Evolutionary conservation across 2,888 invertebrate genomes (phyloP).

Genomic region (Drosophila parthenogenetica): DNA sequence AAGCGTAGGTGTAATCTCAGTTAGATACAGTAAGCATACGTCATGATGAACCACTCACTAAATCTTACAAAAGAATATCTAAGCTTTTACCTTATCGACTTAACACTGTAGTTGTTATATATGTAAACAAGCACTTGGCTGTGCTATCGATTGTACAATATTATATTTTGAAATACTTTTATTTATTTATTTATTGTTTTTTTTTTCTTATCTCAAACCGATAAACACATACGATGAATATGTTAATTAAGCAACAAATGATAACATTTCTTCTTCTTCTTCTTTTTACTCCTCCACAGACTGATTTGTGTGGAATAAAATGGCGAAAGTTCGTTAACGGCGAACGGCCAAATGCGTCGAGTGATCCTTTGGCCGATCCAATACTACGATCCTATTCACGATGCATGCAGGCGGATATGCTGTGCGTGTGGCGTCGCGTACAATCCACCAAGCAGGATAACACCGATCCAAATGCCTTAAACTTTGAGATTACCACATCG

Average conservation of each 20-base stretch:
- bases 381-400: conserved; percentile 95
- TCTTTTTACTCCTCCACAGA: conserved; percentile 88
- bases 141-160: conserved; percentile 22
- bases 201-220: conserved; percentile 30
- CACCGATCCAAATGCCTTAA: conserved; percentile 86
- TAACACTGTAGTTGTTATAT: background rate
- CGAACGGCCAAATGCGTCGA: conserved; percentile 86
- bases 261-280: conserved; percentile 17
- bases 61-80: background rate
- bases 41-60: background rate
- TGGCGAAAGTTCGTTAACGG: conserved; percentile 97
- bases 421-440: conserved; percentile 99
- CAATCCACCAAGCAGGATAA: conserved; percentile 87
- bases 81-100: background rate
- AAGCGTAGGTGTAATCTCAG: conserved; percentile 35
- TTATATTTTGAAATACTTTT: conserved; percentile 30
- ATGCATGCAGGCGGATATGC: conserved; percentile 96
- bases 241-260: conserved; percentile 35
- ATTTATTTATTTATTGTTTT: conserved; percentile 4
- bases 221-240: conserved; percentile 14
- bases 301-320: conserved; percentile 99
- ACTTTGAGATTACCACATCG: conserved; percentile 85
- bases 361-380: conserved; percentile 94
- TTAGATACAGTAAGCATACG: background rate
- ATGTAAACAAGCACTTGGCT: conserved; percentile 15